phyloP scores from a whole-genome alignment of 2,797 vertebrate species.

The Anableps anableps region DNA sequence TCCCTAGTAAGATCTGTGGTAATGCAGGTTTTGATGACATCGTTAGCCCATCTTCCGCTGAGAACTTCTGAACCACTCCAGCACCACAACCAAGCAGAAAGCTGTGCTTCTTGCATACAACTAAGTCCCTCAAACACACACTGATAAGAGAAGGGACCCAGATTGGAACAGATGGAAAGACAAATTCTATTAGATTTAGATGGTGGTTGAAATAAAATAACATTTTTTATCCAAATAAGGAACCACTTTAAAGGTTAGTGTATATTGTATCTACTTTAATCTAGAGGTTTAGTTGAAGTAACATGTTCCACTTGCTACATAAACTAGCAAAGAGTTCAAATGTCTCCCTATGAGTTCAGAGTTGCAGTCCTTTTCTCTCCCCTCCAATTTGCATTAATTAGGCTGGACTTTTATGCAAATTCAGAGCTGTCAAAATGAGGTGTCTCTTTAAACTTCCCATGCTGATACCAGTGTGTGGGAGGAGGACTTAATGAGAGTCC shows the following conservation, averaged over 20 bases:
- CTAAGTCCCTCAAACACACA: neutral
- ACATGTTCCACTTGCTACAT: neutral
- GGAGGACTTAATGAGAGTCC: slow-evolving; percentile 23
- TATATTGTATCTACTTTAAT: neutral
- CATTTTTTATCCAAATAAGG: neutral
- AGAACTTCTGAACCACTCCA: slow-evolving; percentile 36
- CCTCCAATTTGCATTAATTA: slow-evolving; percentile 39
- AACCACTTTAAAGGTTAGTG: neutral
- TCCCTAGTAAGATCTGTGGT: slow-evolving; percentile 28
- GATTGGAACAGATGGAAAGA: neutral
- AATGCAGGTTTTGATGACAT: slow-evolving; percentile 47
- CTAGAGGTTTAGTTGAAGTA: neutral
- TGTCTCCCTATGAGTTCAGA: neutral
- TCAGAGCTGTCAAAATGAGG: slow-evolving; percentile 28
- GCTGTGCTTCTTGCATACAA: slow-evolving; percentile 19
- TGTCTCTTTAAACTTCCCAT: slow-evolving; percentile 7
- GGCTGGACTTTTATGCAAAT: slow-evolving; percentile 49
- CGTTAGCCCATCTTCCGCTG: slow-evolving; percentile 39
- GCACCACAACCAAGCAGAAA: slow-evolving; percentile 37
- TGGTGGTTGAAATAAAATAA: neutral
- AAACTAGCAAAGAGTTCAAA: slow-evolving; percentile 3
- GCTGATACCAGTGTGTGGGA: neutral
- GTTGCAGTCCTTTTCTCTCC: slow-evolving; percentile 4
- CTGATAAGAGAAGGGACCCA: neutral
- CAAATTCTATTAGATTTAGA: neutral